Percentiles rank a stretch among this genome's conserved stretches.
phyloP scores from a whole-genome alignment of 1,140 invertebrate species.

The Drosophila asahinai region DNA sequence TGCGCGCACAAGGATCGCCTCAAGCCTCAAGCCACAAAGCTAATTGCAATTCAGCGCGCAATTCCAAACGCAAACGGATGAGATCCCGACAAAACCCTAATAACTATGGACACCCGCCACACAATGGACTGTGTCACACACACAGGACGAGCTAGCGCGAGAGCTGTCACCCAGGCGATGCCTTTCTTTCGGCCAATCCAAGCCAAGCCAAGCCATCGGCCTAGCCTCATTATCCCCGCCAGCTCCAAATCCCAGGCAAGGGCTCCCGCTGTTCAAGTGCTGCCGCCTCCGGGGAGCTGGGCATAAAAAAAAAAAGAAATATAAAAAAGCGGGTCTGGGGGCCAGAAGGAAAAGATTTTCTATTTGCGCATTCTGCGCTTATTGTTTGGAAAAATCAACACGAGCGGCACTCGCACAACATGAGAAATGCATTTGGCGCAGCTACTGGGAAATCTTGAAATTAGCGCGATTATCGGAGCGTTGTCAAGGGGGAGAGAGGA shows the following conservation, averaged over 20 bases:
- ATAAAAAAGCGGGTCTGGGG: constrained; percentile 16
- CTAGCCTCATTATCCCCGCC: constrained; percentile 10
- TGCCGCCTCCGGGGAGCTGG: constrained; percentile 69
- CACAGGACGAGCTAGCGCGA: constrained; percentile 18
- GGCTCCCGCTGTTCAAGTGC: constrained; percentile 58
- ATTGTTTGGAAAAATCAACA: constrained; percentile 84
- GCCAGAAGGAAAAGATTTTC: constrained; percentile 58
- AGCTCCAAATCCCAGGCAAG: constrained; percentile 1
- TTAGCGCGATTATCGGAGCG: constrained; percentile 84
- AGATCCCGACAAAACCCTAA: constrained; percentile 68
- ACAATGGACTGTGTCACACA: constrained; percentile 41
- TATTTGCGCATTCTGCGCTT: constrained; percentile 81
- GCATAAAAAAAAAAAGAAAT: constrained; percentile 20
- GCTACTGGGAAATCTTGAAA: constrained; percentile 84
- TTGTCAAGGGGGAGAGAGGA: constrained; percentile 60
- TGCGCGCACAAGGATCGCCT: constrained; percentile 58
- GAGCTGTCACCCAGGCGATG: constrained; percentile 44
- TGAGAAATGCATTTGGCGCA: constrained; percentile 70
- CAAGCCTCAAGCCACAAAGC: constrained; percentile 66
- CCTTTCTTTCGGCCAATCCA: constrained; percentile 48
- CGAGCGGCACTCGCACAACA: constrained; percentile 52
- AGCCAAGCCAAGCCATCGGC: constrained; percentile 22
- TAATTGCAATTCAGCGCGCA: constrained; percentile 67
- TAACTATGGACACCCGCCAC: constrained; percentile 60
- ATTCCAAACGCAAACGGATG: constrained; percentile 47